These are phyloP conservation scores for Mohoua ochrocephala DNA, from an alignment of 2,113 vertebrate species.

Conservation along the genomic window DNA sequence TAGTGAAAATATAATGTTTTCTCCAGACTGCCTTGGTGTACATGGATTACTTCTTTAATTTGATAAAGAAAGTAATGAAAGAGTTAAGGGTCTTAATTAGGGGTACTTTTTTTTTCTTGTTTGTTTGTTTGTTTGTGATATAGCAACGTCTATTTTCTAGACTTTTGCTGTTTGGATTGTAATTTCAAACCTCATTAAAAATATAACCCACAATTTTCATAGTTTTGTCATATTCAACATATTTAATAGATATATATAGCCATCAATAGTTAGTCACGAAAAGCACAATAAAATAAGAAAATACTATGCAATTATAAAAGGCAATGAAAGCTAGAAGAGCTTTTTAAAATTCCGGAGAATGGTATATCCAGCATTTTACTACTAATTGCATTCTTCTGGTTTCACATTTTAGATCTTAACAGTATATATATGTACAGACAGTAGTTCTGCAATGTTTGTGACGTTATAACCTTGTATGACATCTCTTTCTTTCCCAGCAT, in stretches of 20 bases:
- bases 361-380: neutral
- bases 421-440: neutral
- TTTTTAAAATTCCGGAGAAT: neutral
- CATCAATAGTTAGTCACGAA: neutral
- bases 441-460: neutral
- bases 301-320: neutral
- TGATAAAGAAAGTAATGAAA: neutral
- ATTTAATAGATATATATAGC: neutral
- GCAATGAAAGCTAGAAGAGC: neutral
- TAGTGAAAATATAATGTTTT: neutral
- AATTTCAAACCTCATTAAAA: neutral
- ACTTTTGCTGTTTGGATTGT: neutral
- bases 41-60: neutral
- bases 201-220: neutral
- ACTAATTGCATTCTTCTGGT: neutral
- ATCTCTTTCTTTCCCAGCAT: neutral
- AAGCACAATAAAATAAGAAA: neutral
- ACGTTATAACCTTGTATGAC: neutral
- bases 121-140: neutral
- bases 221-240: neutral
- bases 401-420: neutral
- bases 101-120: fast-evolving
- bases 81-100: neutral
- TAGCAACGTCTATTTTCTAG: neutral
- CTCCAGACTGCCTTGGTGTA: neutral